Evolutionary conservation across 1,140 invertebrate genomes (phyloP).

Genomic region (Venustaconcha ellipsiformis): DNA sequence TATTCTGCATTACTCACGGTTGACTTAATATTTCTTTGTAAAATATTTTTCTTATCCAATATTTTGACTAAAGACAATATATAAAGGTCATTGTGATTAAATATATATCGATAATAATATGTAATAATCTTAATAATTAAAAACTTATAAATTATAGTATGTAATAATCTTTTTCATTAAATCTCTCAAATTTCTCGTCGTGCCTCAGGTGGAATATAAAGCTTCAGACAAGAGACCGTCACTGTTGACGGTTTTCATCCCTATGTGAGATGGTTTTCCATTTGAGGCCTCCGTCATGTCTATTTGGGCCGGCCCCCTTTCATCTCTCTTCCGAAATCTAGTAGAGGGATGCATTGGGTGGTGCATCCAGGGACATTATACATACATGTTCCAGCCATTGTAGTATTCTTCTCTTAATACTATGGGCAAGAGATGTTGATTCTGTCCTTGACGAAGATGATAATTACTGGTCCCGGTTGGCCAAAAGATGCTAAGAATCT

Average conservation of each 20-base stretch:
- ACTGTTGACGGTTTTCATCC: conserved; percentile 2
- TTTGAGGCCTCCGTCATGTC: conserved; percentile 23
- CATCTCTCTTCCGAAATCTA: conserved; percentile 18
- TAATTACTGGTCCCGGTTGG: background rate
- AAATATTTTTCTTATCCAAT: too few relatives aligned
- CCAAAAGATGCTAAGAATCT: conserved; percentile 11
- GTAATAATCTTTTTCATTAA: too few relatives aligned
- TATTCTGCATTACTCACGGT: too few relatives aligned
- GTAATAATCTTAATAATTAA: too few relatives aligned
- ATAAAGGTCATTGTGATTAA: too few relatives aligned
- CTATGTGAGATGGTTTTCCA: conserved; percentile 11
- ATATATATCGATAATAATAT: too few relatives aligned
- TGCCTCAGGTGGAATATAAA: too few relatives aligned
- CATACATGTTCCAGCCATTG: conserved; percentile 22
- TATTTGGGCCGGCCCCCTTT: conserved; percentile 17
- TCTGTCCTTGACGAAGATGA: conserved; percentile 2
- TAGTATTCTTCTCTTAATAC: conserved; percentile 9
- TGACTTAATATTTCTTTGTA: too few relatives aligned
- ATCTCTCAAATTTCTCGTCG: too few relatives aligned
- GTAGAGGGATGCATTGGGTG: conserved; percentile 14
- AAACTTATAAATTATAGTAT: too few relatives aligned
- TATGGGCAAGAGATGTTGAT: background rate
- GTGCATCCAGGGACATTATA: conserved; percentile 8
- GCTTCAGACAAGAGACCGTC: conserved; percentile 6
- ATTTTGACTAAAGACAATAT: too few relatives aligned